These are phyloP conservation scores for Lineus longissimus DNA, from an alignment of 1,140 invertebrate species.

Conservation along the genomic window DNA sequence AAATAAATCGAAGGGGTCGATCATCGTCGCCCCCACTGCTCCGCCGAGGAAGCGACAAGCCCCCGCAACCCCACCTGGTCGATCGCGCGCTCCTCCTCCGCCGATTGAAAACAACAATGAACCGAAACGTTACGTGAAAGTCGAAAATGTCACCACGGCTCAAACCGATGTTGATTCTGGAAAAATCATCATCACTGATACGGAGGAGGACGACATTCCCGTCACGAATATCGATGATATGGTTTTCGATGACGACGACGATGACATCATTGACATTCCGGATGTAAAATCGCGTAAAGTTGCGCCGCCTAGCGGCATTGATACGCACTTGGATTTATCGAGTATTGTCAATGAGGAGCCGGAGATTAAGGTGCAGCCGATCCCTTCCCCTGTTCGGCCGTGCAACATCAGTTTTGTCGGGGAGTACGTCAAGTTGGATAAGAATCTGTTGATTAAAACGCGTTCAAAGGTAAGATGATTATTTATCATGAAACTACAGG, in stretches of 20 bases:
- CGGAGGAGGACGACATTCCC: conserved; percentile 11
- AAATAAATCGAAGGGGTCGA: too few species aligned
- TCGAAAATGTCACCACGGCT: too few species aligned
- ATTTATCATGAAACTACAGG: too few species aligned
- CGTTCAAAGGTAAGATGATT: too few species aligned
- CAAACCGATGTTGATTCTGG: neutral
- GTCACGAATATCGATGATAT: conserved; percentile 18
- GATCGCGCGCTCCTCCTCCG: too few species aligned
- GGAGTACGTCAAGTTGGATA: neutral
- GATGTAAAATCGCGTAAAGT: neutral
- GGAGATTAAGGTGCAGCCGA: neutral
- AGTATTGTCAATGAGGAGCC: neutral
- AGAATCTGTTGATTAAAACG: neutral
- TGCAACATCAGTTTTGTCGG: conserved; percentile 2
- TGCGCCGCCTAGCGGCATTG: neutral
- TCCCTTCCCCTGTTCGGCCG: neutral
- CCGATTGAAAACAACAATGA: too few species aligned
- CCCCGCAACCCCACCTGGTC: too few species aligned
- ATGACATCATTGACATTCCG: neutral
- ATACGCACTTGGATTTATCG: conserved; percentile 5
- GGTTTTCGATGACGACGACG: neutral
- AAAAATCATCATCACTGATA: conserved; percentile 11
- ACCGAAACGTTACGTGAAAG: too few species aligned
- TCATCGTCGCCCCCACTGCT: too few species aligned
- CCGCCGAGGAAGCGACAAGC: too few species aligned